Conservation (phyloP, 1,140 invertebrate species). For the Drosophila sproati region DNA sequence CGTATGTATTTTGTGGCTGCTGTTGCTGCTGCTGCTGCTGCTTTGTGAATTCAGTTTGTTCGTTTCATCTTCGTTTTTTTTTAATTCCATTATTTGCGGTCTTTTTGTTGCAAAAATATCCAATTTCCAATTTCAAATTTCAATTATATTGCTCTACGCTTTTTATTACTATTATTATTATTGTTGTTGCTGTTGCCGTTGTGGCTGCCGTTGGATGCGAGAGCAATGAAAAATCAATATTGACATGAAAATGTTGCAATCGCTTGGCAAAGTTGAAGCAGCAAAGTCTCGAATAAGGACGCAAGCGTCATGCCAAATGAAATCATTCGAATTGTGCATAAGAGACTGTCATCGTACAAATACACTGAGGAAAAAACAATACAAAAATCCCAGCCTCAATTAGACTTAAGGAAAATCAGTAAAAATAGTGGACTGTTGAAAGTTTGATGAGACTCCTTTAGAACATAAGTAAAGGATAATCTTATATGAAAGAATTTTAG, state of each 20-base stretch:
- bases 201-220: slow-evolving; percentile 37
- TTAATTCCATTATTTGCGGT: slow-evolving; percentile 12
- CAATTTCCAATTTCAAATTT: slow-evolving; percentile 83
- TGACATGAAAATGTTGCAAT: slow-evolving; percentile 71
- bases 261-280: slow-evolving; percentile 16
- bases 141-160: slow-evolving; percentile 82
- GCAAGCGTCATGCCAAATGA: slow-evolving; percentile 40
- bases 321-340: slow-evolving; percentile 59
- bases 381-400: background rate
- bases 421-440: too few species aligned
- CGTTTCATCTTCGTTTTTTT: slow-evolving; percentile 38
- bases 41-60: slow-evolving; percentile 48
- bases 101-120: slow-evolving; percentile 76
- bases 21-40: slow-evolving; percentile 29
- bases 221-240: slow-evolving; percentile 80
- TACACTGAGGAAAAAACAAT: slow-evolving; percentile 16
- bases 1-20: slow-evolving; percentile 26
- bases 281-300: slow-evolving; percentile 31
- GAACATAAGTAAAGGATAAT: too few species aligned
- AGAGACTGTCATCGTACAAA: slow-evolving; percentile 13
- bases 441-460: too few species aligned
- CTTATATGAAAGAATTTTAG: too few species aligned
- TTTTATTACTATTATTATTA: slow-evolving; percentile 78
- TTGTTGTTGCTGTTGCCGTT: slow-evolving; percentile 33
- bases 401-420: too few species aligned